Conservation (phyloP, 2,113 vertebrate genomes). For the Callopanchax toddi region DNA sequence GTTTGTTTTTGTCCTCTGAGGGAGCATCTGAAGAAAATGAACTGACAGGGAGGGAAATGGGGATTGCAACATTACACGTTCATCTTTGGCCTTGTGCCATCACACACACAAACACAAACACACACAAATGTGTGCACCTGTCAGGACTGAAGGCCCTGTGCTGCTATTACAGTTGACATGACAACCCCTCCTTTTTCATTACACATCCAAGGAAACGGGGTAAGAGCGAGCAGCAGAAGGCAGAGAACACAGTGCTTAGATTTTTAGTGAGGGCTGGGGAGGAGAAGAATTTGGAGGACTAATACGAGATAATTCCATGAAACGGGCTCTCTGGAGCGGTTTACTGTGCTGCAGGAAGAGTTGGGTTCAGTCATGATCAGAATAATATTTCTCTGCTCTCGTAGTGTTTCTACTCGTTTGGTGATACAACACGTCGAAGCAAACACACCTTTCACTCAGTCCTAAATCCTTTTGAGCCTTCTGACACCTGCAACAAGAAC, state of each 20-base stretch:
- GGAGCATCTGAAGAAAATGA: slow-evolving; percentile 31
- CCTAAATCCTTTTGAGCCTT: too few species aligned
- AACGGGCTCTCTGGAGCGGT: slow-evolving; percentile 28
- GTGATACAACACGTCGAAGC: background rate
- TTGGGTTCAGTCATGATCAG: slow-evolving; percentile 23
- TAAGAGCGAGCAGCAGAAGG: slow-evolving; percentile 30
- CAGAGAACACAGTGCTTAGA: slow-evolving; percentile 31
- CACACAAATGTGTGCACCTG: background rate
- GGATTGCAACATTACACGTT: slow-evolving; percentile 44
- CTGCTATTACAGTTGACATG: slow-evolving; percentile 57
- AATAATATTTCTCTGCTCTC: slow-evolving; percentile 2
- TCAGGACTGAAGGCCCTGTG: slow-evolving; percentile 51
- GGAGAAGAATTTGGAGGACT: slow-evolving; percentile 21
- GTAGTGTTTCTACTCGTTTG: slow-evolving; percentile 11
- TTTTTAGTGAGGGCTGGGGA: slow-evolving; percentile 20
- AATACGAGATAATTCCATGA: slow-evolving; percentile 57
- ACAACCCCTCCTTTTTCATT: slow-evolving; percentile 57
- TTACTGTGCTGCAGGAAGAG: slow-evolving; percentile 13
- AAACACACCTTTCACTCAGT: too few species aligned
- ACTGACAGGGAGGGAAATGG: slow-evolving; percentile 30
- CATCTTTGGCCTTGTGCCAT: slow-evolving; percentile 28
- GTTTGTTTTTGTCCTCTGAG: slow-evolving; percentile 5
- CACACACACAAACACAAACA: background rate
- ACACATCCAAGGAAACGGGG: slow-evolving; percentile 32
- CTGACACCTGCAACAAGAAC: too few species aligned